phyloP scores from a whole-genome alignment of 2,113 vertebrate species.

The Halichoeres trimaculatus region DNA sequence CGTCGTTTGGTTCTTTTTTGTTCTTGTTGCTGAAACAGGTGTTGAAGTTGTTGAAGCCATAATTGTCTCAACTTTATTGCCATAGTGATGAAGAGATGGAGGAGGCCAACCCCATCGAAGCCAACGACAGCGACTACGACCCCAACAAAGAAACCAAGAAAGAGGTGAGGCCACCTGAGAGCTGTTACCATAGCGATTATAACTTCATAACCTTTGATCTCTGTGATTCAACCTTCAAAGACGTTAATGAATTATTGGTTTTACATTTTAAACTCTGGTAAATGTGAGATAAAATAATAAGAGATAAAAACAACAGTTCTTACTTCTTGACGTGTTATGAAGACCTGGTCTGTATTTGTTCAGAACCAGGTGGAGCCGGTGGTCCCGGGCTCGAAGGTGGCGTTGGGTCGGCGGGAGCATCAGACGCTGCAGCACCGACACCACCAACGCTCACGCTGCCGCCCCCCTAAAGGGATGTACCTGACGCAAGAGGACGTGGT shows the following conservation, averaged over 20 bases:
- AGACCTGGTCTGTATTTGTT: too few species aligned
- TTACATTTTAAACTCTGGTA: too few species aligned
- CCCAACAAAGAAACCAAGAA: slow-evolving; percentile 97
- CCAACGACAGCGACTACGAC: slow-evolving; percentile 97
- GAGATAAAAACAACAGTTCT: too few species aligned
- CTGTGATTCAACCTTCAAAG: too few species aligned
- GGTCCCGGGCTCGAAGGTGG: slow-evolving; percentile 89
- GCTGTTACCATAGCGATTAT: too few species aligned
- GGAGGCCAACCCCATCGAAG: slow-evolving; percentile 91
- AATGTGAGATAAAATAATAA: too few species aligned
- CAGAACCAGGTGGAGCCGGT: slow-evolving; percentile 88
- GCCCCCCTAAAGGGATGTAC: slow-evolving; percentile 98
- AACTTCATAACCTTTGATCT: too few species aligned
- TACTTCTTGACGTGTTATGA: too few species aligned
- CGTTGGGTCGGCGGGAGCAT: slow-evolving; percentile 92
- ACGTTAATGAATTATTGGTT: too few species aligned
- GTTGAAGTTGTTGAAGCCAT: too few species aligned
- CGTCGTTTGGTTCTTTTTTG: too few species aligned
- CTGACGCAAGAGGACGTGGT: slow-evolving; percentile 97
- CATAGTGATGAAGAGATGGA: slow-evolving; percentile 94
- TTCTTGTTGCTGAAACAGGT: too few species aligned
- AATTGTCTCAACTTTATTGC: slow-evolving; percentile 19
- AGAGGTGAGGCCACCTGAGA: slow-evolving; percentile 84
- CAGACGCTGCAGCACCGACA: slow-evolving; percentile 96
- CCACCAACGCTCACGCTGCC: slow-evolving; percentile 95